These are phyloP conservation scores for Phoxinus phoxinus DNA, from an alignment of 2,113 vertebrate genomes.

Conservation along the genomic window DNA sequence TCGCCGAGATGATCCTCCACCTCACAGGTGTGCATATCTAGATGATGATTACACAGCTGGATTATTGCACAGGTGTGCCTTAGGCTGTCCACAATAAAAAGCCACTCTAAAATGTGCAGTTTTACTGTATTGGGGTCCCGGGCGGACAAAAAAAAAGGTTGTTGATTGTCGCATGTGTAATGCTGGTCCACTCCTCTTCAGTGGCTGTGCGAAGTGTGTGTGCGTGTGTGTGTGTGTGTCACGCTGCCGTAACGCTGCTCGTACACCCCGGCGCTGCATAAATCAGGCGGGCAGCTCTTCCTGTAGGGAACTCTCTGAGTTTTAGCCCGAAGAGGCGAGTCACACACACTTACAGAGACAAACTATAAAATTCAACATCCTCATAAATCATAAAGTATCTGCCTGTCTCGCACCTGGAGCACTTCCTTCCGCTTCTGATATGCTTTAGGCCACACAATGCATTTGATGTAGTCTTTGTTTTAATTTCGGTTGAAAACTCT, in stretches of 20 bases:
- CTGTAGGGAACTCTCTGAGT: constrained; percentile 37
- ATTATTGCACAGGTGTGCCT: too few species aligned
- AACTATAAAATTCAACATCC: constrained; percentile 55
- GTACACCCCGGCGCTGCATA: constrained; percentile 44
- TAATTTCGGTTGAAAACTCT: constrained; percentile 45
- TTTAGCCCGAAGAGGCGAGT: constrained; percentile 54
- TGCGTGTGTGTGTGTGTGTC: constrained; percentile 4
- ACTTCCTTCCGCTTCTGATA: constrained; percentile 34
- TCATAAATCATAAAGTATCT: constrained; percentile 57
- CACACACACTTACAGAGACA: constrained; percentile 57
- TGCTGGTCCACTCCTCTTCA: too few species aligned
- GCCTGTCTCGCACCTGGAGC: constrained; percentile 40
- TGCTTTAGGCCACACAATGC: constrained; percentile 50
- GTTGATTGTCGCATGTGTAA: too few species aligned
- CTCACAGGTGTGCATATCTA: too few species aligned
- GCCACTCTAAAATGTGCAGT: too few species aligned
- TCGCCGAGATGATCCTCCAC: too few species aligned
- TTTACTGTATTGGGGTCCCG: too few species aligned
- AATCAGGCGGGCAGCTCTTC: constrained; percentile 55
- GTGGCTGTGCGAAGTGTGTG: too few species aligned
- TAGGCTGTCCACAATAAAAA: too few species aligned
- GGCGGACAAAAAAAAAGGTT: too few species aligned
- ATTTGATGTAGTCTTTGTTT: constrained; percentile 59
- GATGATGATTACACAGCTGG: too few species aligned
- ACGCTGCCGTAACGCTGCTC: constrained; percentile 27